Conservation (phyloP, 1,140 invertebrate species). For the Bombyx mori region ASM3026992v2 NC_085117.1:6728501-6729000, state of each 20-base stretch:
- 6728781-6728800: conserved; percentile 3
- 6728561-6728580: too few relatives aligned
- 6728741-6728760: conserved; percentile 13
- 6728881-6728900: conserved; percentile 8
- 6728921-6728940: conserved; percentile 8
- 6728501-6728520: too few relatives aligned
- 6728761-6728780: conserved; percentile 19
- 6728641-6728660: conserved; percentile 16
- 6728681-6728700: conserved; percentile 19
- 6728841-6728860: conserved; percentile 15
- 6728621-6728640: conserved; percentile 17
- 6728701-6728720: conserved; percentile 17
- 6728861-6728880: conserved; percentile 8
- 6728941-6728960: conserved; percentile 16
- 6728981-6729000: conserved; percentile 13
- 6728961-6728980: conserved; percentile 23
- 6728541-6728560: too few relatives aligned
- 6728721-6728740: conserved; percentile 15
- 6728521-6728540: too few relatives aligned
- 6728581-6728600: conserved; percentile 20
- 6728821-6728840: conserved; percentile 14
- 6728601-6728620: conserved; percentile 7
- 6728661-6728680: conserved; percentile 20
- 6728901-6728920: conserved; percentile 9
- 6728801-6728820: conserved; percentile 14